Evolutionary conservation across 2,888 invertebrate genomes (phyloP), one percentile per base, ranked within the genome.

Genomic region (Limenitis camilla): DNA sequence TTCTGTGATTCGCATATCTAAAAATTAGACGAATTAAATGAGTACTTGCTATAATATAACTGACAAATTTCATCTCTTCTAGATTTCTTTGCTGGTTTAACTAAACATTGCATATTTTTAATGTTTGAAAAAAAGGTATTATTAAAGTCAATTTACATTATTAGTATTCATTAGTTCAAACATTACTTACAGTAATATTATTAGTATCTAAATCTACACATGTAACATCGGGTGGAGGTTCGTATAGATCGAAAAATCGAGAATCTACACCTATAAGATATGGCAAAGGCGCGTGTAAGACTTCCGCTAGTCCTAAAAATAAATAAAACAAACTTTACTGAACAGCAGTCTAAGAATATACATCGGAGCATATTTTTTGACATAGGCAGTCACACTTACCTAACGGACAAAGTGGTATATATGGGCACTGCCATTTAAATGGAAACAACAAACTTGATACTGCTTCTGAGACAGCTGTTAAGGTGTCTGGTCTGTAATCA

Each of bases 401-500:
- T 74, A 99, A 89, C 8, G 99, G 99, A 88, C 99, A 99, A 49
- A 99, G 88, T 2, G 99, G 99, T 85, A 99, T 98, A 80, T 99
- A 99, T 0, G 99, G 99, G 75, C 99, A 99, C 81, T 99, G 98
- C 99, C 99, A 99, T 80, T 98, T 98, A 81, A 99, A 98, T 0
- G 99, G 99, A 78, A 99, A 99, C 65, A 99, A 90, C 68, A 99
- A 89, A 76, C 95, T 94, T 9, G 97, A 95, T 30, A 99, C 94
- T 35, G 99, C 98, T 89, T 99, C 99, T 9, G 98, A 96, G 6
- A 98, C 98, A 38, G 97, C 95, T 31, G 99, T 99, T 55, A 99
- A 85, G 5, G 98, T 97, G 77, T 98, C 97, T 2, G 99, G 98
- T 68, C 95, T 90, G 71, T n/a, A 76, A 69, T 42, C 53, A 53